A percentile compares a stretch with the other conserved stretches of the same genome.
phyloP scores from a whole-genome alignment of 2,888 invertebrate species.

The Thereva nobilitata region DNA sequence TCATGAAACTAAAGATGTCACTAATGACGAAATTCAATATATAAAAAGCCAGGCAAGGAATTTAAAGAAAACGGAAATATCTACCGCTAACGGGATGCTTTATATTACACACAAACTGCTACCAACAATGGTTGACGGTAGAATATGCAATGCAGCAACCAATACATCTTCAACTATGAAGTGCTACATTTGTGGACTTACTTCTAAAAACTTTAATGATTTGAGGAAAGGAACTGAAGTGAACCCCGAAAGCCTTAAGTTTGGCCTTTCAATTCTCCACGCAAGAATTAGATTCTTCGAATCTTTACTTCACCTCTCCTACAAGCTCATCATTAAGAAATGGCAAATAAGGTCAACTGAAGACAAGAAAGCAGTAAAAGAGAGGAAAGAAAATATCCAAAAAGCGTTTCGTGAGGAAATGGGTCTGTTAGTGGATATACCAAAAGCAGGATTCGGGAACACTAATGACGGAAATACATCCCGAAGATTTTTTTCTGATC shows the following conservation, averaged over 20 bases:
- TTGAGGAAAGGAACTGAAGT: too few species aligned
- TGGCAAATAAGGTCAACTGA: too few species aligned
- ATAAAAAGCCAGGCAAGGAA: too few species aligned
- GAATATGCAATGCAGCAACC: background rate
- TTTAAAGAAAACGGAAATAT: too few species aligned
- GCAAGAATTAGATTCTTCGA: too few species aligned
- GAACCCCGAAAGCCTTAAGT: too few species aligned
- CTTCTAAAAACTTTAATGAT: too few species aligned
- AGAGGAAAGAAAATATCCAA: background rate
- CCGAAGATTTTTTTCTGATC: constrained; percentile 6
- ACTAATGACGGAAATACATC: background rate
- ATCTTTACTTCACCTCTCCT: too few species aligned
- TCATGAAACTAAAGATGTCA: background rate
- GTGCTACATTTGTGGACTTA: too few species aligned
- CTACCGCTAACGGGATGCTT: constrained; percentile 1
- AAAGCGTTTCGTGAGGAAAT: background rate
- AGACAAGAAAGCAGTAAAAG: background rate
- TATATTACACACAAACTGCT: background rate
- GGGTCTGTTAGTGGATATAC: background rate
- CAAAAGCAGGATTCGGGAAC: constrained; percentile 3
- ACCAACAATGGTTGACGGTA: constrained; percentile 1
- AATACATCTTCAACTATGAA: too few species aligned
- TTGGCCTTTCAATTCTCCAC: too few species aligned
- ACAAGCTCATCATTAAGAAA: too few species aligned
- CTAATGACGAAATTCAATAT: constrained; percentile 1